phyloP scores from a whole-genome alignment of 2,888 invertebrate species.

The Oscheius sp. region DNA sequence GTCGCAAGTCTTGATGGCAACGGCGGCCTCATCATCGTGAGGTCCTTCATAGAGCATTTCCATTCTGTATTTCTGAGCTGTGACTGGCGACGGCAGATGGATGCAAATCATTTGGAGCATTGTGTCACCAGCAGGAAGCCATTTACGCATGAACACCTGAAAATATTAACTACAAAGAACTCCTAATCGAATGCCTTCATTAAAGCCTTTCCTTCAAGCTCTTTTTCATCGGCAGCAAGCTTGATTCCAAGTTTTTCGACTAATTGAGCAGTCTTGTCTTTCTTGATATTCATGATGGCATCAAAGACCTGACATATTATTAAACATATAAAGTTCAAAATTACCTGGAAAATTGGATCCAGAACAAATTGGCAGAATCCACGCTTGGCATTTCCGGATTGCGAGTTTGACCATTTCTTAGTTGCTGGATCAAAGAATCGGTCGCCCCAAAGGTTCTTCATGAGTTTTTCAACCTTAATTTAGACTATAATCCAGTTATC shows the following conservation, averaged over 20 bases:
- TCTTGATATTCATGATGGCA: conserved; percentile 90
- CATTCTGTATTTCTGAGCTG: conserved; percentile 93
- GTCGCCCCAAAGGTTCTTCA: conserved; percentile 95
- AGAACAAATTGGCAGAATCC: conserved; percentile 99
- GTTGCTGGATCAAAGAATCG: conserved; percentile 96
- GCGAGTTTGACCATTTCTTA: conserved; percentile 87
- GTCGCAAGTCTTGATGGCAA: conserved; percentile 85
- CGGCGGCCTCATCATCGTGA: conserved; percentile 90
- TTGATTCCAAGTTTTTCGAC: conserved; percentile 89
- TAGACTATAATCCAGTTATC: no score
- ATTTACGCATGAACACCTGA: conserved; percentile 93
- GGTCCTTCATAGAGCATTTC: conserved; percentile 99
- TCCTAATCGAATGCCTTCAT: conserved; percentile 80
- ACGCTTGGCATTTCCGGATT: conserved; percentile 83
- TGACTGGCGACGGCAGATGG: conserved; percentile 97
- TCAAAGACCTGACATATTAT: conserved; percentile 76
- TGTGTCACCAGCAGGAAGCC: conserved; percentile 99
- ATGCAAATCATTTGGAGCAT: conserved; percentile 99
- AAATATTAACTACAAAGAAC: no score
- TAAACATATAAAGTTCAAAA: no score
- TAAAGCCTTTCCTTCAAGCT: conserved; percentile 92
- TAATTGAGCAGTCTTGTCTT: conserved; percentile 88
- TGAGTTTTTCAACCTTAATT: conserved; percentile 93
- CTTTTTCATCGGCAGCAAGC: conserved; percentile 91
- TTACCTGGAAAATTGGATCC: conserved; percentile 92